Evolutionary conservation across 2,888 invertebrate genomes (phyloP).

Genomic region (Pasiphila rectangulata): DNA sequence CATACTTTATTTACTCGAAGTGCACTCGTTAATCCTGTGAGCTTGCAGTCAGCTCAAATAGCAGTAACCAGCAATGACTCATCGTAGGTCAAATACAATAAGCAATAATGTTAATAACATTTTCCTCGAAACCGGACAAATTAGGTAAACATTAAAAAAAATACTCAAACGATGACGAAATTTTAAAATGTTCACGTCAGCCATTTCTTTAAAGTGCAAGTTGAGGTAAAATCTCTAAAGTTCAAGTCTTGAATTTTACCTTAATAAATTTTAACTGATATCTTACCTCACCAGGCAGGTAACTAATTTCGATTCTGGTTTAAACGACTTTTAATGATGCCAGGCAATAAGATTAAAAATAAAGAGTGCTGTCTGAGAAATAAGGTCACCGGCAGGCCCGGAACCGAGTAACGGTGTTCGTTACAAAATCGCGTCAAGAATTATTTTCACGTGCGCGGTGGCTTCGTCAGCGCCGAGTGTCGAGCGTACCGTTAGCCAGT

Average conservation of each 20-base stretch:
- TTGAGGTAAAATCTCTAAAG: not conserved
- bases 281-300: too few species aligned
- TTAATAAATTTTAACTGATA: too few species aligned
- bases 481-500: conserved; percentile 42
- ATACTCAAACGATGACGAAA: not conserved
- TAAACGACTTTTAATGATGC: conserved; percentile 47
- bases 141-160: conserved; percentile 35
- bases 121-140: conserved; percentile 40
- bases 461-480: conserved; percentile 45
- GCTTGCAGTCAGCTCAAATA: conserved; percentile 46
- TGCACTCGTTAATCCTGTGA: conserved; percentile 44
- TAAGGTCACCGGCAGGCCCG: conserved; percentile 77
- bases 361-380: conserved; percentile 70
- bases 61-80: conserved; percentile 55
- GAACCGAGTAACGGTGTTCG: conserved; percentile 77
- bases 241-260: too few species aligned
- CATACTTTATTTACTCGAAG: conserved; percentile 45
- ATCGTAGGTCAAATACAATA: conserved; percentile 46
- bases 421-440: conserved; percentile 80
- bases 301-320: conserved; percentile 35
- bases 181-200: not conserved
- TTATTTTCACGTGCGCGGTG: conserved; percentile 77
- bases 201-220: not conserved
- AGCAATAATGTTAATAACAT: conserved; percentile 42
- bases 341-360: conserved; percentile 71